Conservation (phyloP, 2,888 invertebrate species). For the Caradrina kadenii region DNA sequence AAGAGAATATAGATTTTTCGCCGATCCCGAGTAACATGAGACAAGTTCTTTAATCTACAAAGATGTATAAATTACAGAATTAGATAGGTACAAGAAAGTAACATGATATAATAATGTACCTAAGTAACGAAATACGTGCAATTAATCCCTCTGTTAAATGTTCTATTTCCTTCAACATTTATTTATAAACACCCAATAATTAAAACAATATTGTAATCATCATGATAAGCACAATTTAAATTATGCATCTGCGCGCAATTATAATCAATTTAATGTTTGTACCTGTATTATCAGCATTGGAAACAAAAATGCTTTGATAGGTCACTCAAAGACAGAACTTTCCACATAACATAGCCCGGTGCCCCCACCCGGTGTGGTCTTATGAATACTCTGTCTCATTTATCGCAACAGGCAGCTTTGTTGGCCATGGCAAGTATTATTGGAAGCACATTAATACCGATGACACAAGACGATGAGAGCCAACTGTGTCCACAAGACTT, state of each 20-base stretch:
- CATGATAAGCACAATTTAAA: constrained; percentile 27
- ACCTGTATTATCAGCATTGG: constrained; percentile 40
- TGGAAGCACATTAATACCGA: constrained; percentile 88
- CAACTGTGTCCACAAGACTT: constrained; percentile 88
- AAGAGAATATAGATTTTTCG: constrained; percentile 2
- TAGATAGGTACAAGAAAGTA: too few relatives aligned
- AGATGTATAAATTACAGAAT: background rate
- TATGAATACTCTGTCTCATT: constrained; percentile 80
- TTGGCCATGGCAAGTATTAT: constrained; percentile 85
- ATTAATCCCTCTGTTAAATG: background rate
- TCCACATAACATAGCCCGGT: constrained; percentile 57
- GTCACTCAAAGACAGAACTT: constrained; percentile 49
- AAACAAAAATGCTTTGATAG: constrained; percentile 53
- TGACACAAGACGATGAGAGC: constrained; percentile 88
- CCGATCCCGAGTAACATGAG: background rate
- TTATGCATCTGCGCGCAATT: constrained; percentile 11
- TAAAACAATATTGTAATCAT: background rate
- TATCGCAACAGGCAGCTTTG: constrained; percentile 85
- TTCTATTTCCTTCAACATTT: constrained; percentile 6
- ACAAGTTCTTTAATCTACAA: too few relatives aligned
- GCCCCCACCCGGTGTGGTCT: constrained; percentile 84
- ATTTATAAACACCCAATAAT: background rate
- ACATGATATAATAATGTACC: too few relatives aligned
- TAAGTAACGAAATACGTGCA: constrained; percentile 1
- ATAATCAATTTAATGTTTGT: constrained; percentile 33